Evolutionary conservation across 2,113 vertebrate genomes (phyloP).

Genomic region (Psettodes erumei): DNA sequence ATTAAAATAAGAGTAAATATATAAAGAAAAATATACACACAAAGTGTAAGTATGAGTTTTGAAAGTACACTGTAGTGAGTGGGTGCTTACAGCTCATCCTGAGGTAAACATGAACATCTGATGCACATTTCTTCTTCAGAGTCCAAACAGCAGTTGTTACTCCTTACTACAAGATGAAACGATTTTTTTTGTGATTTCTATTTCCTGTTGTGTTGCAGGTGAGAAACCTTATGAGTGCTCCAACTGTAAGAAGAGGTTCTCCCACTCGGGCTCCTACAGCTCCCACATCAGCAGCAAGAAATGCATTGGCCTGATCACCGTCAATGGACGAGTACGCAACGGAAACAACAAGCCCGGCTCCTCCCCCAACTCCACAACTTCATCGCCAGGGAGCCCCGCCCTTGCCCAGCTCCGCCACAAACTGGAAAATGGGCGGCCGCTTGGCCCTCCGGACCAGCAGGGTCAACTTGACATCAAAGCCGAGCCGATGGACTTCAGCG

Average conservation of each 20-base stretch:
- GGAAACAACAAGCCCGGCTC: constrained; percentile 87
- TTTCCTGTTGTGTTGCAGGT: constrained; percentile 80
- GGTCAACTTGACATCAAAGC: constrained; percentile 92
- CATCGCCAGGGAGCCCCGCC: constrained; percentile 94
- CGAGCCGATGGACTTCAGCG: constrained; percentile 94
- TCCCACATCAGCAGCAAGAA: constrained; percentile 99
- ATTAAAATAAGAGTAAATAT: no score
- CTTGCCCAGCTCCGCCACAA: constrained; percentile 93
- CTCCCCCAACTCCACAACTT: constrained; percentile 94
- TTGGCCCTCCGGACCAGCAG: constrained; percentile 88
- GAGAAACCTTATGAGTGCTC: constrained; percentile 98
- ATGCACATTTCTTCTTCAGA: no score
- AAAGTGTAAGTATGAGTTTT: no score
- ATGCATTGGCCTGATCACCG: constrained; percentile 92
- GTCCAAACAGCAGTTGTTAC: no score
- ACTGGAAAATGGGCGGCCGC: constrained; percentile 92
- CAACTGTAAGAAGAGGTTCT: constrained; percentile 99
- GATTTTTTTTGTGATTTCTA: neutral
- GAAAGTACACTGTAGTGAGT: no score
- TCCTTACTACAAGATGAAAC: neutral
- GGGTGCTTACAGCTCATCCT: no score
- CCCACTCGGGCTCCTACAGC: constrained; percentile 98
- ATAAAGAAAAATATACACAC: no score
- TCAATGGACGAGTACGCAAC: constrained; percentile 91
- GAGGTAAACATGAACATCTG: no score